Evolutionary conservation across 2,113 vertebrate species (phyloP).

Genomic region (Elephantulus edwardii): DNA sequence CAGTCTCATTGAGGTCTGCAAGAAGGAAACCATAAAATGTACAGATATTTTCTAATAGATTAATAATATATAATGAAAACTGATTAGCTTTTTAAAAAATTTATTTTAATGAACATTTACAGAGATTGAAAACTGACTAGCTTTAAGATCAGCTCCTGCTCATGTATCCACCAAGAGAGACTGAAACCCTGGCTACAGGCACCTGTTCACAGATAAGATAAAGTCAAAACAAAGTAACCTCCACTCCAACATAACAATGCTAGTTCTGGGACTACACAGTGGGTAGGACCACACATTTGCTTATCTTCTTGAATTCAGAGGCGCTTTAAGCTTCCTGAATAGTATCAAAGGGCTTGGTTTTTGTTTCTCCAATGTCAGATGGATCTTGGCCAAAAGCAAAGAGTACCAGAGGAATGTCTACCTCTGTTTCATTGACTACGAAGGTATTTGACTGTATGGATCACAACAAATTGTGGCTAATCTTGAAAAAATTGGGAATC

Average conservation of each 20-base stretch:
- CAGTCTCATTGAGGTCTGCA: constrained; percentile 57
- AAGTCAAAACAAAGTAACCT: not conserved
- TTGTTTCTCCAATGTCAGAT: too few relatives aligned
- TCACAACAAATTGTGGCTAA: too few relatives aligned
- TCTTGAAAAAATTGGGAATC: too few relatives aligned
- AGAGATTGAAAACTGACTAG: not conserved
- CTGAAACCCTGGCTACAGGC: not conserved
- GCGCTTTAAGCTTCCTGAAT: too few relatives aligned
- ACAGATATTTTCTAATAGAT: not conserved
- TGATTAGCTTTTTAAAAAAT: too few relatives aligned
- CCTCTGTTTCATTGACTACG: too few relatives aligned
- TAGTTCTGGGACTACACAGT: not conserved
- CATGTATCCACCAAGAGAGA: not conserved
- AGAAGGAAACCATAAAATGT: not conserved
- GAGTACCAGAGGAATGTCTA: too few relatives aligned
- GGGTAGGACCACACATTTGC: not conserved
- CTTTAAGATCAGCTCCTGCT: not conserved
- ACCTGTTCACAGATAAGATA: not conserved
- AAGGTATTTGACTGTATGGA: too few relatives aligned
- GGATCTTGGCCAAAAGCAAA: too few relatives aligned
- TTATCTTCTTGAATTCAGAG: not conserved
- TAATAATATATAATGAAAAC: not conserved
- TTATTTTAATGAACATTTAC: too few relatives aligned
- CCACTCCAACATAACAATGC: not conserved
- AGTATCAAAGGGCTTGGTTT: too few relatives aligned